Evolutionary conservation across 2,113 vertebrate genomes (phyloP).

Genomic region (Scomber scombrus): DNA sequence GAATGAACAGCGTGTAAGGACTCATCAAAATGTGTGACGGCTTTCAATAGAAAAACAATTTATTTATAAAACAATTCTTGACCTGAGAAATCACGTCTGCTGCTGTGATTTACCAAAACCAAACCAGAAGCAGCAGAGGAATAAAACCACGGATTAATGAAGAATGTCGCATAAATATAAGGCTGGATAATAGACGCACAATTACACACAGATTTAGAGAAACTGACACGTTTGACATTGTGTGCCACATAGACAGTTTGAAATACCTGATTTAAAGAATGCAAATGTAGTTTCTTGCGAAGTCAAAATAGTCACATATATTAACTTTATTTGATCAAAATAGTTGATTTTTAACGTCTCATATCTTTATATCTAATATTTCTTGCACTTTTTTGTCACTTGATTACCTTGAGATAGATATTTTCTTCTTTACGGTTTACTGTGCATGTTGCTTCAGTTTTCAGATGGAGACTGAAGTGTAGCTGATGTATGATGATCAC

Average conservation of each 20-base stretch:
- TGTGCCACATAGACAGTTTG: background rate
- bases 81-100: conserved; percentile 48
- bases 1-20: conserved; percentile 42
- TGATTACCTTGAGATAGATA: no score
- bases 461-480: no score
- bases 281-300: background rate
- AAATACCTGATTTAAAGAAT: background rate
- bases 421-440: no score
- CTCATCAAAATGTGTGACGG: conserved; percentile 40
- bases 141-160: background rate
- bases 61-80: conserved; percentile 35
- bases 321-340: background rate
- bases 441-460: no score
- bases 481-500: no score
- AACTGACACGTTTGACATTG: background rate
- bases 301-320: background rate
- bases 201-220: conserved; percentile 6
- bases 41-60: conserved; percentile 44
- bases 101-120: conserved; percentile 8
- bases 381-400: no score
- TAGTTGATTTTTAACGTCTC: no score
- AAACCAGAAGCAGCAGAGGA: conserved; percentile 9
- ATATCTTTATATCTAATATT: no score
- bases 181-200: conserved; percentile 21
- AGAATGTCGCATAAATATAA: conserved; percentile 8